These are phyloP conservation scores for Pristionchus mayeri DNA, from an alignment of 2,888 invertebrate species.

Conservation along the genomic window DNA sequence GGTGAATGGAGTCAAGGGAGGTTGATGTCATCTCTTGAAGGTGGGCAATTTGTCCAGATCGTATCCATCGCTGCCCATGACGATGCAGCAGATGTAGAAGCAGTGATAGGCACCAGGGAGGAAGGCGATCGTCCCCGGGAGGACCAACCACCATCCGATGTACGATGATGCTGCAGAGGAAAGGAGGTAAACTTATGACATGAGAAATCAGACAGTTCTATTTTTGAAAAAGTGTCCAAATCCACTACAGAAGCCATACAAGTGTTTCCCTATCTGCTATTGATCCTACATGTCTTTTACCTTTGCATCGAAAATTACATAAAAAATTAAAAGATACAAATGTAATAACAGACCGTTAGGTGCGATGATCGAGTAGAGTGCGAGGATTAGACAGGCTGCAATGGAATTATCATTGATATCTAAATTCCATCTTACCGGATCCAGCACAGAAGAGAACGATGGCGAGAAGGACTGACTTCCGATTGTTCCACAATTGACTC, in stretches of 20 bases:
- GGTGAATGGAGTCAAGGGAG: not conserved
- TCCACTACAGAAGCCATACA: too few relatives aligned
- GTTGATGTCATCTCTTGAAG: conserved; percentile 60
- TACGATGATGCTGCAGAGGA: conserved; percentile 54
- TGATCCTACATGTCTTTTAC: too few relatives aligned
- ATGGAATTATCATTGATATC: not conserved
- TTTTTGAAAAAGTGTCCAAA: too few relatives aligned
- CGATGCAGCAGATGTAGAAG: conserved; percentile 71
- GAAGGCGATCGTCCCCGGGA: conserved; percentile 68
- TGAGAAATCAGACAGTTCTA: not conserved
- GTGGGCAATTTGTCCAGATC: conserved; percentile 74
- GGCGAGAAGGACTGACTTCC: conserved; percentile 42
- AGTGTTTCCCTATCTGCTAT: too few relatives aligned
- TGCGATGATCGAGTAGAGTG: not conserved
- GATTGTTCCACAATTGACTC: conserved; percentile 47
- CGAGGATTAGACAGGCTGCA: conserved; percentile 38
- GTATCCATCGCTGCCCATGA: conserved; percentile 73
- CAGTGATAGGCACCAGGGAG: conserved; percentile 75
- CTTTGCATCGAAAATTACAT: too few relatives aligned
- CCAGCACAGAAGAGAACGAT: conserved; percentile 47
- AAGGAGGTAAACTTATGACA: not conserved
- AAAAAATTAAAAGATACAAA: conserved; percentile 10
- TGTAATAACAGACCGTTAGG: conserved; percentile 11
- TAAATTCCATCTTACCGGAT: conserved; percentile 44
- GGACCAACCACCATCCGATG: conserved; percentile 67